Evolutionary conservation across 2,888 invertebrate genomes (phyloP).

Genomic region (Campoletis raptor): DNA sequence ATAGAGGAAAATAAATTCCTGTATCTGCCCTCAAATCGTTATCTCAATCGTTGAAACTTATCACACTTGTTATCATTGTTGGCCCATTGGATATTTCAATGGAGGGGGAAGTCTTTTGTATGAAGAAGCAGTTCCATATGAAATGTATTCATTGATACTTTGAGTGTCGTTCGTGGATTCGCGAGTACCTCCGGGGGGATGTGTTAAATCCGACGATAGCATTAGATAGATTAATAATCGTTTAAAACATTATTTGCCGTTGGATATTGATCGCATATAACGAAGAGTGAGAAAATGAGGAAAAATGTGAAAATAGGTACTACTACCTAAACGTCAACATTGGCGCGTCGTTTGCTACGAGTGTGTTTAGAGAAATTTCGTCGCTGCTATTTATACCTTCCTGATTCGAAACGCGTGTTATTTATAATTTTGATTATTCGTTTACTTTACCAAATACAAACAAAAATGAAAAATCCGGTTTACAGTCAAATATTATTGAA

Average conservation of each 20-base stretch:
- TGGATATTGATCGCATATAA: background rate
- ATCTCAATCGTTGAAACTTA: conserved; percentile 3
- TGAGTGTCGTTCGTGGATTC: background rate
- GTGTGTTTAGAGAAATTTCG: background rate
- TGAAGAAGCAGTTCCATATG: background rate
- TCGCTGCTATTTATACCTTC: background rate
- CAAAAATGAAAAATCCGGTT: background rate
- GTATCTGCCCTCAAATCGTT: conserved; percentile 5
- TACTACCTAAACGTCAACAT: background rate
- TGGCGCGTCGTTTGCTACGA: background rate
- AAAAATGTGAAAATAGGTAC: background rate
- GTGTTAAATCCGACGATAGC: background rate
- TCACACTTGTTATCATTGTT: conserved; percentile 19
- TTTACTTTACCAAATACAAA: background rate
- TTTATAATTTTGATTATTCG: background rate
- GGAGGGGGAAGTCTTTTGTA: background rate
- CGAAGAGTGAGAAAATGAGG: background rate
- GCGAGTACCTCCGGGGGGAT: background rate
- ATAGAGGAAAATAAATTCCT: background rate
- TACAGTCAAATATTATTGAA: background rate
- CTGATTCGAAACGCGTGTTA: background rate
- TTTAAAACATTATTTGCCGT: background rate
- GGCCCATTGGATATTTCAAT: background rate
- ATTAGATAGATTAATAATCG: background rate
- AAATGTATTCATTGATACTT: background rate